Percentiles rank a stretch among this genome's conserved stretches.
These are phyloP conservation scores for Epiblema foenella DNA, from an alignment of 2,888 invertebrate genomes.

Conservation along the genomic window DNA sequence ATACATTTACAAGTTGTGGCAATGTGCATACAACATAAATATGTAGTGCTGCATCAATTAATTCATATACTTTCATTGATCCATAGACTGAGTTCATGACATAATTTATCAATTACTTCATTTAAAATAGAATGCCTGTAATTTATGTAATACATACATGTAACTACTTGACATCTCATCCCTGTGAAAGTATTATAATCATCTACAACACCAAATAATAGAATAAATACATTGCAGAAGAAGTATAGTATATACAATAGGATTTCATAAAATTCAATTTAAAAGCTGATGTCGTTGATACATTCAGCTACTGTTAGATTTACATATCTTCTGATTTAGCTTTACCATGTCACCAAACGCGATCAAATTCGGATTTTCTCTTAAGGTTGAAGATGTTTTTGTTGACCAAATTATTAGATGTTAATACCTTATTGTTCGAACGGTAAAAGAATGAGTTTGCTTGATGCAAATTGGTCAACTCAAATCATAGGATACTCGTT, in stretches of 20 bases:
- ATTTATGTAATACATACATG: background rate
- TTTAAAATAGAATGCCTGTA: slow-evolving; percentile 1
- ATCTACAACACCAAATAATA: background rate
- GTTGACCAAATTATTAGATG: no score
- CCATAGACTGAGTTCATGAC: background rate
- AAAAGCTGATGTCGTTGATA: background rate
- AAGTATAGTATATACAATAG: slow-evolving; percentile 20
- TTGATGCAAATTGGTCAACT: no score
- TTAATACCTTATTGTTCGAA: no score
- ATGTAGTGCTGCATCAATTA: slow-evolving; percentile 10
- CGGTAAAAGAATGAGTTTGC: no score
- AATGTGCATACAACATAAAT: slow-evolving; percentile 31
- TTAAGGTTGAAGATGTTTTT: no score
- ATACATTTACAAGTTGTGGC: slow-evolving; percentile 30
- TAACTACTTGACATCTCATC: background rate
- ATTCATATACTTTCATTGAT: background rate
- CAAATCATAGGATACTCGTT: background rate
- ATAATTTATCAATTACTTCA: background rate
- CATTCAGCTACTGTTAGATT: background rate
- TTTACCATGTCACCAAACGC: slow-evolving; percentile 9
- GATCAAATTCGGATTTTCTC: background rate
- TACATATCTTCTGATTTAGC: background rate
- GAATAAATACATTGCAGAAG: background rate
- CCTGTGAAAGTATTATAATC: slow-evolving; percentile 15
- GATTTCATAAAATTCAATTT: background rate